Evolutionary conservation across 2,113 vertebrate genomes (phyloP).

Genomic region (Rhodinocichla rosea): DNA sequence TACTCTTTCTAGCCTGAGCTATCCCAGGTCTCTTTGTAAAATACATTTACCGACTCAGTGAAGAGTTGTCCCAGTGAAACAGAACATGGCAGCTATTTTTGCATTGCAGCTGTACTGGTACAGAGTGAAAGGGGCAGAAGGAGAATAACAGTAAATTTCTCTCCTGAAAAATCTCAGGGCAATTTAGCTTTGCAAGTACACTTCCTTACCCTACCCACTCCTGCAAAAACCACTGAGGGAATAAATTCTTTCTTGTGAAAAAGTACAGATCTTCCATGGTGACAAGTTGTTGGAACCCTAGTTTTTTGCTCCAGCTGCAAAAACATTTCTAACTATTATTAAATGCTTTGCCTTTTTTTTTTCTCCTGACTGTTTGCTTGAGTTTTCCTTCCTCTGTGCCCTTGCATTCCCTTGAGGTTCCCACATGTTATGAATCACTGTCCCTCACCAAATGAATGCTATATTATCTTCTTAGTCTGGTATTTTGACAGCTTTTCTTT

Average conservation of each 20-base stretch:
- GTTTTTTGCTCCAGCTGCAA: conserved; percentile 4
- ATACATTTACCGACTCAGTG: fast-evolving
- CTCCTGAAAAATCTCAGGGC: not conserved
- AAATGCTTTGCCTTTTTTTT: not conserved
- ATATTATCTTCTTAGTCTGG: not conserved
- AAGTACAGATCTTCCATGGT: not conserved
- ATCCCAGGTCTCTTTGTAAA: not conserved
- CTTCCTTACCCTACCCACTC: not conserved
- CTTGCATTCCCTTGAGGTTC: not conserved
- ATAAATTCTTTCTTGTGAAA: not conserved
- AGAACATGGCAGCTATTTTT: not conserved
- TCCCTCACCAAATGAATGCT: not conserved
- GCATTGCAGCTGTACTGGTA: not conserved
- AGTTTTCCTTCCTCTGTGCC: not conserved
- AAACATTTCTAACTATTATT: conserved; percentile 33
- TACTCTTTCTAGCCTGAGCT: not conserved
- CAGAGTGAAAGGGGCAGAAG: not conserved
- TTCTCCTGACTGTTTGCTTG: not conserved
- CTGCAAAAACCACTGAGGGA: not conserved
- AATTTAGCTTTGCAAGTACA: not conserved
- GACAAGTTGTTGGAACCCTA: not conserved
- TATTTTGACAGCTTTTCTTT: not conserved
- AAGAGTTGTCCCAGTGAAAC: not conserved
- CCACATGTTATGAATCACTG: not conserved
- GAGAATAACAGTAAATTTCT: not conserved